phyloP scores from a whole-genome alignment of 2,888 invertebrate species.

The Elmis aenea region DNA sequence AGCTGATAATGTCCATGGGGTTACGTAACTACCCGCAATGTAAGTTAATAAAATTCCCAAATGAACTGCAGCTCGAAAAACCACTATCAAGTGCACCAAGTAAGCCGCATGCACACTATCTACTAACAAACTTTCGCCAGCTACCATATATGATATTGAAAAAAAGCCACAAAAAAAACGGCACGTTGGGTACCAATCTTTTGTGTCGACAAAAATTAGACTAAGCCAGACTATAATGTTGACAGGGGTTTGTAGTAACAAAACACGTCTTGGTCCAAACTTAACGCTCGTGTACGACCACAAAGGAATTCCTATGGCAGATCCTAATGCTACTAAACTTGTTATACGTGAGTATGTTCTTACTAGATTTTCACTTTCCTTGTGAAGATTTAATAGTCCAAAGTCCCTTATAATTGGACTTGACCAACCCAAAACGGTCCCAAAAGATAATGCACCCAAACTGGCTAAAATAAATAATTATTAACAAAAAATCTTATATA shows the following conservation, averaged over 20 bases:
- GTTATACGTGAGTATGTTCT: conserved; percentile 17
- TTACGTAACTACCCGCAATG: conserved; percentile 13
- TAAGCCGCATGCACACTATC: conserved; percentile 24
- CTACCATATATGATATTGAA: conserved; percentile 24
- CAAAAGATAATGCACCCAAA: conserved; percentile 27
- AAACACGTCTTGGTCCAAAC: conserved; percentile 29
- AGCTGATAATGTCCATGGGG: conserved; percentile 12
- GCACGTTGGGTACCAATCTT: conserved; percentile 9
- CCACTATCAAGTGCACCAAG: conserved; percentile 14
- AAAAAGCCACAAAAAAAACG: conserved; percentile 30
- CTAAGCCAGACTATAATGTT: conserved; percentile 24
- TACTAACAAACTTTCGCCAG: conserved; percentile 26
- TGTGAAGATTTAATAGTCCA: conserved; percentile 1
- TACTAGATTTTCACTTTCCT: conserved; percentile 3
- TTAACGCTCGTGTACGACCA: conserved; percentile 26
- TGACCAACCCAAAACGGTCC: conserved; percentile 30
- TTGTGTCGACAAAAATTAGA: conserved; percentile 5
- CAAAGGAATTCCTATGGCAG: conserved; percentile 24
- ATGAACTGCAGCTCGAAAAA: conserved; percentile 17
- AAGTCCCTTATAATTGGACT: conserved; percentile 19
- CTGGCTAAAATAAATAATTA: conserved; percentile 26
- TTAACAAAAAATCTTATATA: no score
- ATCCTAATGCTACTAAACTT: conserved; percentile 29
- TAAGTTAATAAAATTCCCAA: conserved; percentile 21
- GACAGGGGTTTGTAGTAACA: conserved; percentile 26